phyloP scores from a whole-genome alignment of 2,888 invertebrate species.

The Chymomyza amoena region DNA sequence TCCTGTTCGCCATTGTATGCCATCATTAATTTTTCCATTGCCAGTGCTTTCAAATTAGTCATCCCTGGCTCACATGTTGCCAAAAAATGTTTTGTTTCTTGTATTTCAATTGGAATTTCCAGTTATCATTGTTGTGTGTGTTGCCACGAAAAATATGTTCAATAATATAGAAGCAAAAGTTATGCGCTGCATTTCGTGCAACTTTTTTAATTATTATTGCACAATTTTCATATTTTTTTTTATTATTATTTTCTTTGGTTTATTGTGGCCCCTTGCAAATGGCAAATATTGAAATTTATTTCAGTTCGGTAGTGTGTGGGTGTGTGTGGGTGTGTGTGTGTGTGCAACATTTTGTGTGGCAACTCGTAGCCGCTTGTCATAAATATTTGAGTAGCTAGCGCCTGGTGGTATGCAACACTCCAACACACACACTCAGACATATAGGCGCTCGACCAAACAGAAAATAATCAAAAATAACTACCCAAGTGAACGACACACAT shows the following conservation, averaged over 20 bases:
- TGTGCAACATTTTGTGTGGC: background rate
- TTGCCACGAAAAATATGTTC: background rate
- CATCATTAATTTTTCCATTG: background rate
- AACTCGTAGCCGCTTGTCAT: conserved; percentile 52
- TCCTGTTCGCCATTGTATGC: background rate
- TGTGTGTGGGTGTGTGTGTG: background rate
- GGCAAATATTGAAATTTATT: background rate
- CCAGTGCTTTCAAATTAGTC: background rate
- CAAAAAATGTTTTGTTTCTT: background rate
- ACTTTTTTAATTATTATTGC: conserved; percentile 28
- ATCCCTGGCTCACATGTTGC: background rate
- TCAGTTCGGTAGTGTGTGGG: background rate
- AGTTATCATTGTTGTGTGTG: background rate
- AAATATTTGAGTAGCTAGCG: conserved; percentile 61
- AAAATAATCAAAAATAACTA: conserved; percentile 20
- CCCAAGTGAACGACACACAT: conserved; percentile 3
- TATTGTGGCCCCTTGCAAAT: conserved; percentile 10
- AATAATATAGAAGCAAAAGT: background rate
- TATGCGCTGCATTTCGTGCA: background rate
- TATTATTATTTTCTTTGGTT: conserved; percentile 47
- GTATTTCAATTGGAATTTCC: background rate
- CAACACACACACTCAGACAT: background rate
- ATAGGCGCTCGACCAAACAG: background rate
- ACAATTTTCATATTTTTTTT: conserved; percentile 45
- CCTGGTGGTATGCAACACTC: background rate